Evolutionary conservation across 2,797 vertebrate genomes (phyloP), one percentile per base, ranked within the genome.

Genomic region (Basileuterus tristriatus): DNA sequence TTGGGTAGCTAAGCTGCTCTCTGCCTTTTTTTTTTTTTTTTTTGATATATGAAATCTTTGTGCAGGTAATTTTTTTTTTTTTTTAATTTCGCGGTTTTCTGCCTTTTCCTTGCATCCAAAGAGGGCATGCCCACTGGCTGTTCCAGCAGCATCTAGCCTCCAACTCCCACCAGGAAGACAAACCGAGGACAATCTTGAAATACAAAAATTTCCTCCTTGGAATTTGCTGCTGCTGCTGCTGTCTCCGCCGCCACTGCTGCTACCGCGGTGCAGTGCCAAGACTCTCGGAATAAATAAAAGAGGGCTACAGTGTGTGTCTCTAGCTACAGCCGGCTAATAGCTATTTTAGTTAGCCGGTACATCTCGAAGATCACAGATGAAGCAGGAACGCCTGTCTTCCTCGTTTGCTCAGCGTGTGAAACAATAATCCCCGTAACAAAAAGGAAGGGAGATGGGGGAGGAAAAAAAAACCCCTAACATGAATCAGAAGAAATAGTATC

Each of bases 261-360:
- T 93, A 95, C 96, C 83, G 96, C 96, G 94, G 96, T 95, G 97
- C 96, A 98, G 98, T 94, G 97, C 98, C 97, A 97, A 96, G 97
- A 97, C 96, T 96, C 97, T 96, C 88, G 97, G 98, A 97, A 98
- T 98, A 98, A 97, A 98, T 98, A 97, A 97, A 93, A 95, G 83
- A 93, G 92, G 97, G 95, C 96, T 97, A 83, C 97, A 90, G 95
- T 96, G 90, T 96, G 90, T 93, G 87, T 92, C 94, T 92, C 64
- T 93, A 92, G 84, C 63, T 96, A 39, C 87, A 67, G 65, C 86
- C 91, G 69, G 90, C 94, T 94, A 93, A 80, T 94, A 96, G 96
- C 91, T 96, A 74, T 96, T 97, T 96, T 97, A 97, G 97, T 95
- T 96, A 96, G 91, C 83, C 92, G 30, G 30, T 95, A 46, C 84